A percentile compares a stretch with the other conserved stretches of the same genome.
Conservation (phyloP, 2,797 vertebrate species). For the Leuciscus waleckii region DNA sequence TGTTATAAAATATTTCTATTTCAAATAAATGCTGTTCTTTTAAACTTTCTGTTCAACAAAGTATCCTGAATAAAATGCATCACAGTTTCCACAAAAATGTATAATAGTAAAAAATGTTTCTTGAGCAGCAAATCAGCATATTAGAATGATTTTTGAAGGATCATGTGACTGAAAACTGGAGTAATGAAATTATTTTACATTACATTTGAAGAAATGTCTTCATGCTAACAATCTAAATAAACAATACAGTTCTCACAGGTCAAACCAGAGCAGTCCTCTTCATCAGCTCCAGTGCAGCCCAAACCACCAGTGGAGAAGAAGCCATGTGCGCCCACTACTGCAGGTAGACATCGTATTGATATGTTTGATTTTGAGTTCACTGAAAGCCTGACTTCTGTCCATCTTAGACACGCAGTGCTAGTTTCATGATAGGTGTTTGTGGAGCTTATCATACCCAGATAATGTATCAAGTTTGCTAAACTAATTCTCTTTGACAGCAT, state of each 20-base stretch:
- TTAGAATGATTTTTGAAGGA: neutral
- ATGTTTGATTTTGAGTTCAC: neutral
- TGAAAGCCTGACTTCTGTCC: neutral
- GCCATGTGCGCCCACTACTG: conserved; percentile 59
- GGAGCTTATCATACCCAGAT: neutral
- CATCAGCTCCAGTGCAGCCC: conserved; percentile 54
- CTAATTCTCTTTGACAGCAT: neutral
- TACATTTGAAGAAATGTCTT: neutral
- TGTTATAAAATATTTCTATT: neutral
- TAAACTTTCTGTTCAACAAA: neutral
- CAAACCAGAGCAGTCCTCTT: conserved; percentile 54
- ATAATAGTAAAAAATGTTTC: neutral
- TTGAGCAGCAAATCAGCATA: neutral
- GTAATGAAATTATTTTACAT: neutral
- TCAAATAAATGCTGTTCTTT: too few relatives aligned
- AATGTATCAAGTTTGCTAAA: neutral
- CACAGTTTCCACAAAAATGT: neutral
- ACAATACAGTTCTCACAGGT: conserved; percentile 30
- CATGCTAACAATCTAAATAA: neutral
- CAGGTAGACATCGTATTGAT: conserved; percentile 63
- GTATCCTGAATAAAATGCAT: neutral
- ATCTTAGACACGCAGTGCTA: neutral
- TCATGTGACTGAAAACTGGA: neutral
- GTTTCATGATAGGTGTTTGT: neutral
- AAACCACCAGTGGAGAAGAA: conserved; percentile 55